phyloP scores from a whole-genome alignment of 2,888 invertebrate species.

The Formica aserva region DNA sequence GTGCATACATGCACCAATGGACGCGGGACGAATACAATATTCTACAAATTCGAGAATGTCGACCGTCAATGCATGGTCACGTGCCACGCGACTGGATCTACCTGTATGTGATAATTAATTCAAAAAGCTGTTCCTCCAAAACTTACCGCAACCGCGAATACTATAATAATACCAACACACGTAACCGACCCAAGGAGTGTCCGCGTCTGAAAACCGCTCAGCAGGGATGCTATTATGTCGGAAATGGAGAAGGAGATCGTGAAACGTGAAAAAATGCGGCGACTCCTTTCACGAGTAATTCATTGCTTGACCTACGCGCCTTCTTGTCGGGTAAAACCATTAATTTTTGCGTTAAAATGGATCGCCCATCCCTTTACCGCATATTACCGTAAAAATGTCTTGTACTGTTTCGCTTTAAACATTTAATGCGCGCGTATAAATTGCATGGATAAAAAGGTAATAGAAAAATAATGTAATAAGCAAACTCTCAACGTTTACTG shows the following conservation, averaged over 20 bases:
- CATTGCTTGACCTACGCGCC: constrained; percentile 45
- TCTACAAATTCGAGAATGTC: constrained; percentile 74
- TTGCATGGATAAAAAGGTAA: background rate
- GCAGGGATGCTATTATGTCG: constrained; percentile 68
- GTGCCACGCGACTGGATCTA: constrained; percentile 67
- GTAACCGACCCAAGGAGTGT: constrained; percentile 21
- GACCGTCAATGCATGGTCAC: constrained; percentile 78
- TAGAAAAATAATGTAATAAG: background rate
- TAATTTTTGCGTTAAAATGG: constrained; percentile 13
- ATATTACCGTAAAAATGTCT: constrained; percentile 9
- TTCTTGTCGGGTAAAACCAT: constrained; percentile 2
- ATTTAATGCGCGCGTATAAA: background rate
- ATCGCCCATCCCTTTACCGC: constrained; percentile 3
- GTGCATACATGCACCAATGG: constrained; percentile 71
- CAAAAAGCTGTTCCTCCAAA: constrained; percentile 55
- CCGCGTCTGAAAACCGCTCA: constrained; percentile 41
- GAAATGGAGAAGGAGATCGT: constrained; percentile 59
- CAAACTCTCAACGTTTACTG: background rate
- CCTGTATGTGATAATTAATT: constrained; percentile 69
- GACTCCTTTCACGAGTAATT: constrained; percentile 45
- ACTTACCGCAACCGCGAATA: constrained; percentile 43
- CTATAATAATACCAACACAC: constrained; percentile 13
- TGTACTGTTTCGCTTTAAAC: background rate
- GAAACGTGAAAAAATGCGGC: constrained; percentile 62
- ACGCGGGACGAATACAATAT: constrained; percentile 69